These are phyloP conservation scores for Orius laevigatus DNA, from an alignment of 1,140 invertebrate genomes.

Conservation along the genomic window DNA sequence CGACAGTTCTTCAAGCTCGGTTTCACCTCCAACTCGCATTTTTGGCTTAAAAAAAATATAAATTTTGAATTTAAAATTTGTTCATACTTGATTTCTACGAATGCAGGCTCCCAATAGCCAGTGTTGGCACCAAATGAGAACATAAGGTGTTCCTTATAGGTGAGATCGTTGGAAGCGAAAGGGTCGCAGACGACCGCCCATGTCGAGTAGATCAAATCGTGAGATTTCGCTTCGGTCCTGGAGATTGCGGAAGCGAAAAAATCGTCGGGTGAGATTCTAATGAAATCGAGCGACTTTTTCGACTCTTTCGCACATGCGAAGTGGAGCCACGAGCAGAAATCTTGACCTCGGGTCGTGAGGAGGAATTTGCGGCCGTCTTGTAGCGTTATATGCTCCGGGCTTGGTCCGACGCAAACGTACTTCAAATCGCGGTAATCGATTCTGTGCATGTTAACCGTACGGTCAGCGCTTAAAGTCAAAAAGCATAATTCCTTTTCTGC, in stretches of 20 bases:
- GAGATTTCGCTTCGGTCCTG: background rate
- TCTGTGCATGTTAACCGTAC: background rate
- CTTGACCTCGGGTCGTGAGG: conserved; percentile 1
- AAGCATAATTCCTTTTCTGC: conserved; percentile 8
- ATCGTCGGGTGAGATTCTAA: background rate
- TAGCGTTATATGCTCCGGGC: conserved; percentile 2
- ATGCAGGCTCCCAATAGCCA: conserved; percentile 8
- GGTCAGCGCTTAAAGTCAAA: background rate
- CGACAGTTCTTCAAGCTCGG: background rate
- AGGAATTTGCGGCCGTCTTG: conserved; percentile 1
- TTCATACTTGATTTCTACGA: conserved; percentile 4
- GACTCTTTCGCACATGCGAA: background rate
- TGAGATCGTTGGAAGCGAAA: background rate
- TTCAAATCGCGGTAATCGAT: conserved; percentile 1
- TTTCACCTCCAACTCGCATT: conserved; percentile 3
- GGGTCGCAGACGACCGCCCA: conserved; percentile 3
- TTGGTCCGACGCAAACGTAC: conserved; percentile 1
- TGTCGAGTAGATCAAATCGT: conserved; percentile 2
- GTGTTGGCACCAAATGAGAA: conserved; percentile 1
- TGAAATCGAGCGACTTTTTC: conserved; percentile 6
- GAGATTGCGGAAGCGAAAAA: background rate
- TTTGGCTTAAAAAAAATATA: background rate
- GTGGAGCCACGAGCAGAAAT: conserved; percentile 7
- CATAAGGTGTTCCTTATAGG: conserved; percentile 6
- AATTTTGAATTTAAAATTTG: background rate